A percentile compares a stretch with the other conserved stretches of the same genome.
These are phyloP conservation scores for Dryomyza anilis DNA, from an alignment of 2,888 invertebrate species.

Conservation along the genomic window DNA sequence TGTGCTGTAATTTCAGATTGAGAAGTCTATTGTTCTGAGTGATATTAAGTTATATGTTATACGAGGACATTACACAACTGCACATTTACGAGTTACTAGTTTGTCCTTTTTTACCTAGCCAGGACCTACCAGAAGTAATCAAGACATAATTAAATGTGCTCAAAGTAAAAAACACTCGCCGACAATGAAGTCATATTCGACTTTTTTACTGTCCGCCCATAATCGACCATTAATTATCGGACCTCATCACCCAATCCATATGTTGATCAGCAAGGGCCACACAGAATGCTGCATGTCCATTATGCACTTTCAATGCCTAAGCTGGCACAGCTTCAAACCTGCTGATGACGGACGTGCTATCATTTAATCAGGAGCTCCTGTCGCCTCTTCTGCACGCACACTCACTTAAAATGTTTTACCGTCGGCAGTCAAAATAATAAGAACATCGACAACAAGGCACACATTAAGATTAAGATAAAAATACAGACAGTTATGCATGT, in stretches of 20 bases:
- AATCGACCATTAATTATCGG: slow-evolving; percentile 6
- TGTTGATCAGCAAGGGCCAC: slow-evolving; percentile 7
- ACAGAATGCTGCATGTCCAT: slow-evolving; percentile 2
- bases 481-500: not conserved
- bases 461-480: slow-evolving; percentile 25
- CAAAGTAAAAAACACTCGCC: slow-evolving; percentile 9
- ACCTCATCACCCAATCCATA: not conserved
- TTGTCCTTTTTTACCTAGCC: no score
- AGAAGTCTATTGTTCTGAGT: no score
- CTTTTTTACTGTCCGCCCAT: slow-evolving; percentile 16
- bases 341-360: not conserved
- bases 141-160: not conserved
- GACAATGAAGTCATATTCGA: slow-evolving; percentile 15
- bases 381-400: slow-evolving; percentile 16
- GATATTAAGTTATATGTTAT: no score
- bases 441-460: not conserved
- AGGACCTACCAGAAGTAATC: no score
- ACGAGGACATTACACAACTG: no score
- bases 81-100: no score
- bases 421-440: slow-evolving; percentile 20
- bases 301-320: not conserved
- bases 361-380: slow-evolving; percentile 13
- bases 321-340: not conserved
- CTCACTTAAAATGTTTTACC: slow-evolving; percentile 14
- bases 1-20: no score